A percentile compares a stretch with the other conserved stretches of the same genome.
These are phyloP conservation scores for Myotis planiceps DNA, from an alignment of 2,797 vertebrate genomes.

Conservation along the genomic window DNA sequence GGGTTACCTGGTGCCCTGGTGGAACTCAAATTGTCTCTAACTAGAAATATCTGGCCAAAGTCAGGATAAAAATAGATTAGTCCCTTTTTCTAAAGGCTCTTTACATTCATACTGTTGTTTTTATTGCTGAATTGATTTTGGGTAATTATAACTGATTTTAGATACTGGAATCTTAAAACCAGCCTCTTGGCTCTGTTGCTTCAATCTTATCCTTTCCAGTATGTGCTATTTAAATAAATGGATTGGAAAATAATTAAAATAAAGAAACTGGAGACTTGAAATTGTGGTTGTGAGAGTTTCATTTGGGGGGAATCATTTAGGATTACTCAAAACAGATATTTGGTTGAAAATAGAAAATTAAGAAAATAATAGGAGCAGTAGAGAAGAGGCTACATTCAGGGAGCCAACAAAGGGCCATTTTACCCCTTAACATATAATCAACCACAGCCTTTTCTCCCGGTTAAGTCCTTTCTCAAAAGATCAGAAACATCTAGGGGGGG, in stretches of 20 bases:
- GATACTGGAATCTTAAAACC: not conserved
- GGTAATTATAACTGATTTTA: not conserved
- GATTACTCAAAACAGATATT: not conserved
- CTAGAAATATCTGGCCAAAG: slow-evolving; percentile 8
- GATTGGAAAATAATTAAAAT: not conserved
- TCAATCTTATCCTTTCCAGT: not conserved
- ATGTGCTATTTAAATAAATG: slow-evolving; percentile 2
- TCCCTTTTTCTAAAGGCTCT: not conserved
- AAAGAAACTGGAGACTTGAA: slow-evolving; percentile 16
- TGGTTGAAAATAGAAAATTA: slow-evolving; percentile 29
- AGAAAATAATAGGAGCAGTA: not conserved
- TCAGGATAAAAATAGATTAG: slow-evolving; percentile 16
- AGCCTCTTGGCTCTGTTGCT: not conserved
- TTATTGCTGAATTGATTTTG: slow-evolving; percentile 15
- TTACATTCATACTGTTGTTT: not conserved
- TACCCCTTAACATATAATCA: not conserved
- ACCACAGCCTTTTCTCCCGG: not conserved
- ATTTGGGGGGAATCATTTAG: not conserved
- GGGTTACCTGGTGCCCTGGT: not conserved
- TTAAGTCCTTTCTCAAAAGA: slow-evolving; percentile 7
- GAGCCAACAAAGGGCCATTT: not conserved
- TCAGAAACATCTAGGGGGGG: not conserved
- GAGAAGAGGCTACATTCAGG: not conserved
- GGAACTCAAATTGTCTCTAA: not conserved
- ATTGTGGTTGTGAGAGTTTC: not conserved